Base-by-base conservation (phyloP, 2,888 invertebrate genomes). In the Cephus spinipes region DNA sequence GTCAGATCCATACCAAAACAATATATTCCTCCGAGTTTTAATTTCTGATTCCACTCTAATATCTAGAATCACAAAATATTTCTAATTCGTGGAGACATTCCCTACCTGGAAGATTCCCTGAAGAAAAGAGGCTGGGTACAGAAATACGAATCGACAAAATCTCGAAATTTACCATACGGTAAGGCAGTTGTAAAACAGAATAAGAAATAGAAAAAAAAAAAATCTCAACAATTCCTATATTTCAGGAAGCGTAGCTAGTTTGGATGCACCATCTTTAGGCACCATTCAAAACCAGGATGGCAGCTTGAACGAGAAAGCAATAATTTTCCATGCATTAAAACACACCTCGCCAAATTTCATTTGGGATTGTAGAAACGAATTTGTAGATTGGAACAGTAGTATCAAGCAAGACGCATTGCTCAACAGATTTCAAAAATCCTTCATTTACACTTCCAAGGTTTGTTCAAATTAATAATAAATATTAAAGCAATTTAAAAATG, bases 181-280 rank as follows among this genome's bases (percentile, higher is more conserved):
- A 71, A 76, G 68, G 9, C 30, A 31, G 1, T 75, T 34, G 11
- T 71, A 31, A 31, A 71, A 31, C 23, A 12, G 12, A 30, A 31
- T 3, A 69, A 69, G 11, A 30, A 12, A 1, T 6, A 12, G 11
- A 31, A 1, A 30, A 1, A 69, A 69, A 31, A 30, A 69, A n/a
- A 69, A 33, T 15, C 2, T 71, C 1, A 31, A 15, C 2, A 32
- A 31, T 30, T 12, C 0, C n/a, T 15, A 2, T 31, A 71, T 15
- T n/a, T 33, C 68, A 78, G 78, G 78, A 31, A 78, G 78, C 73
- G 78, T 78, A 31, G 78, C 78, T 71, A 78, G 78, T 78, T 33
- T 78, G 15, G 78, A 78, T 31, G 78, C 78, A 71, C 78, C 78
- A n/a, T 78, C 78, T n/a, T 76, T 78, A 73, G 78, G 78, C n/a